Evolutionary conservation across 1,140 invertebrate species (phyloP).

Genomic region (Octopus sinensis): DNA sequence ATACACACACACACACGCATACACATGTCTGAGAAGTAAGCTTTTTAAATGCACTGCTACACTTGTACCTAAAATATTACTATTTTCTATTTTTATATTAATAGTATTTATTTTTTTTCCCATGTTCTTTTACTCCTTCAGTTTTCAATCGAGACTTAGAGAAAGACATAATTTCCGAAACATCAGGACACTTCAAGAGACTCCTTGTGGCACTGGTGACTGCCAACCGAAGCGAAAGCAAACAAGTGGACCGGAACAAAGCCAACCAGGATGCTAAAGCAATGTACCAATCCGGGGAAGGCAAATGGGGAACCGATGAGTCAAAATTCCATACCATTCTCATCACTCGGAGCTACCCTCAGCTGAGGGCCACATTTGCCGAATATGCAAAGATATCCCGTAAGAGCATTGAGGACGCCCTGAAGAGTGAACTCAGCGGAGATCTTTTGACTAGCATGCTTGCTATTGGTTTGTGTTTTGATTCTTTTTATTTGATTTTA

Average conservation of each 20-base stretch:
- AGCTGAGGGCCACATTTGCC: conserved; percentile 54
- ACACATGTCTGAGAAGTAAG: not conserved
- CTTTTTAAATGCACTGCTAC: too few species aligned
- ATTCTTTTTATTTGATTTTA: too few species aligned
- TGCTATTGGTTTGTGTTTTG: conserved; percentile 40
- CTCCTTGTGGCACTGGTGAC: conserved; percentile 69
- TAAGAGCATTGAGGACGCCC: conserved; percentile 53
- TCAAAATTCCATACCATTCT: conserved; percentile 56
- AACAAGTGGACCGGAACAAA: conserved; percentile 46
- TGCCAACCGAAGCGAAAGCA: conserved; percentile 50
- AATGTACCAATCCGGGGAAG: conserved; percentile 58
- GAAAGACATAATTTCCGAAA: conserved; percentile 85
- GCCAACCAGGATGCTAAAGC: conserved; percentile 55
- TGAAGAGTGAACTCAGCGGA: conserved; percentile 57
- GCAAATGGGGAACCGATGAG: conserved; percentile 61
- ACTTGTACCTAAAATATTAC: too few species aligned
- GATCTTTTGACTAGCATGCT: conserved; percentile 53
- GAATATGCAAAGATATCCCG: conserved; percentile 54
- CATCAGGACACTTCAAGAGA: conserved; percentile 88
- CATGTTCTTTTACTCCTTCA: conserved; percentile 47
- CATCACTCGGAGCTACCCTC: conserved; percentile 51
- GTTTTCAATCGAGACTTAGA: conserved; percentile 84
- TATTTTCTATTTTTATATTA: not conserved
- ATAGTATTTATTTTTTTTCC: not conserved
- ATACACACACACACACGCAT: not conserved